Evolutionary conservation across 2,113 vertebrate genomes (phyloP).

Genomic region (Thymallus thymallus): DNA sequence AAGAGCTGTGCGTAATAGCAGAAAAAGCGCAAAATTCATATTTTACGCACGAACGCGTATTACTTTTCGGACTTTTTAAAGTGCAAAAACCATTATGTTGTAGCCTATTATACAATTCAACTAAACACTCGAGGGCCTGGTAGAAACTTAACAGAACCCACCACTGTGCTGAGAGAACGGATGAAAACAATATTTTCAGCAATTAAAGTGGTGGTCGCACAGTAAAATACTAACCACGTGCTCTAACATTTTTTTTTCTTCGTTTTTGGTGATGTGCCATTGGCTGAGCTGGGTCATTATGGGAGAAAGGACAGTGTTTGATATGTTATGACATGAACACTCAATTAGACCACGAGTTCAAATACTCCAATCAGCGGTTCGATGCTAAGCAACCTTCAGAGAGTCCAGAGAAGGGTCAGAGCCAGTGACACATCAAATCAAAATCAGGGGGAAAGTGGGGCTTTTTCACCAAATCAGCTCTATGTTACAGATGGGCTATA

Average conservation of each 20-base stretch:
- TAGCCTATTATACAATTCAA: slow-evolving; percentile 22
- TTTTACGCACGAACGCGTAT: background rate
- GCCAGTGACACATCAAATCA: slow-evolving; percentile 99
- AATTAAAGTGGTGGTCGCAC: slow-evolving; percentile 77
- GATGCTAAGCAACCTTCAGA: slow-evolving; percentile 92
- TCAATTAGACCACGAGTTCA: slow-evolving; percentile 99
- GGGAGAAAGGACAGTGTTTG: slow-evolving; percentile 93
- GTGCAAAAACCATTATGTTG: background rate
- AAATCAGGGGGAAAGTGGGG: slow-evolving; percentile 87
- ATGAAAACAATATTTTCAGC: slow-evolving; percentile 65
- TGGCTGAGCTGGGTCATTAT: slow-evolving; percentile 86
- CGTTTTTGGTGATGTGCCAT: slow-evolving; percentile 79
- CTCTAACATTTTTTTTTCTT: slow-evolving; percentile 62
- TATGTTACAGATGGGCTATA: slow-evolving; percentile 26
- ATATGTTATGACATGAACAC: slow-evolving; percentile 98
- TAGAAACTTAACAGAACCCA: slow-evolving; percentile 48
- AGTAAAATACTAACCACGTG: slow-evolving; percentile 74
- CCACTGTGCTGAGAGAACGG: slow-evolving; percentile 49
- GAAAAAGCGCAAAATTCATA: background rate
- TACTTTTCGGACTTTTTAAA: background rate
- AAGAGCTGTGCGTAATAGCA: background rate
- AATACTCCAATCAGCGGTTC: slow-evolving; percentile 93
- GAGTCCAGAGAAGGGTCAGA: slow-evolving; percentile 93
- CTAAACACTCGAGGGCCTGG: slow-evolving; percentile 63
- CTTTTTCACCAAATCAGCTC: slow-evolving; percentile 77